Percentiles rank a stretch among this genome's conserved stretches.
Conservation (phyloP, 2,888 invertebrate species). For the Omphaloscelis lunosa region DNA sequence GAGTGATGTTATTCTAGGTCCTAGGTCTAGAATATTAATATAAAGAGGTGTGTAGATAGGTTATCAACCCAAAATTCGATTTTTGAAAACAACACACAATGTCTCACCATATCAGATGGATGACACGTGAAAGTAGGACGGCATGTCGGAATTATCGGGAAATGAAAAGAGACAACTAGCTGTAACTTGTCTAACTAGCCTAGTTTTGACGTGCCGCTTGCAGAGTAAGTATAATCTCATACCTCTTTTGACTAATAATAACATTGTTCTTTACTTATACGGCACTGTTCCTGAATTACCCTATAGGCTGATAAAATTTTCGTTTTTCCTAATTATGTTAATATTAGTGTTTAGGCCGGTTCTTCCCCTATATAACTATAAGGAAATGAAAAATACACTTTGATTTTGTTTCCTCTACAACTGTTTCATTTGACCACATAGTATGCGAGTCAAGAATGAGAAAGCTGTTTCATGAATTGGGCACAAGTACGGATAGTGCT, state of each 20-base stretch:
- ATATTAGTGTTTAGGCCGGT: too few relatives aligned
- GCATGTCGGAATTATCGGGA: too few relatives aligned
- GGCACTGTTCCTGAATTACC: too few relatives aligned
- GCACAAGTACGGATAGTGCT: background rate
- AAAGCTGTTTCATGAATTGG: constrained; percentile 1
- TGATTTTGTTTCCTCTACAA: background rate
- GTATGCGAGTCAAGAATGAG: background rate
- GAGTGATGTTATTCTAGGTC: background rate
- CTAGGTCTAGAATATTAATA: background rate
- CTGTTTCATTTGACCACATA: background rate
- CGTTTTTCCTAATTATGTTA: too few relatives aligned
- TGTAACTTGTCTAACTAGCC: background rate
- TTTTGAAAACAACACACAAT: background rate
- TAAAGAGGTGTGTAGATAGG: background rate
- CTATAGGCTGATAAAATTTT: too few relatives aligned
- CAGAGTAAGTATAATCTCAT: background rate
- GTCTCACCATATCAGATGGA: background rate
- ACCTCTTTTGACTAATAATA: background rate
- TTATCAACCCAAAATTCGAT: background rate
- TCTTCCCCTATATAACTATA: too few relatives aligned
- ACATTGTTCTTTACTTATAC: too few relatives aligned
- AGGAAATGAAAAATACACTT: background rate
- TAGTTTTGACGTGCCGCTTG: background rate
- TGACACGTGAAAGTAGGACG: background rate
- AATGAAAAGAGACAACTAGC: background rate